phyloP scores from a whole-genome alignment of 2,888 invertebrate genomes.

The Falcaria lacertinaria region DNA sequence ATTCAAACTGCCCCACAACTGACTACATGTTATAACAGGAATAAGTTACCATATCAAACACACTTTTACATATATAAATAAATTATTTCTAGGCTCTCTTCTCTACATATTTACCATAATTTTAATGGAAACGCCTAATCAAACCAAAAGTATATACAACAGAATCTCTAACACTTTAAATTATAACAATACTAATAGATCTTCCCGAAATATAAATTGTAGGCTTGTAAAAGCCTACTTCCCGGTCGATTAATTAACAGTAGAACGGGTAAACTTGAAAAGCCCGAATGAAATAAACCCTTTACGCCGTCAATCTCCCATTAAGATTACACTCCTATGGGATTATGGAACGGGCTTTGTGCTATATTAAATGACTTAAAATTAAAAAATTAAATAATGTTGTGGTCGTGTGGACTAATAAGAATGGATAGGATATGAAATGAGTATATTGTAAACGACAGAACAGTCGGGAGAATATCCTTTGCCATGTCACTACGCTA shows the following conservation, averaged over 20 bases:
- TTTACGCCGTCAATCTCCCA: not conserved
- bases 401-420: too few species aligned
- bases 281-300: not conserved
- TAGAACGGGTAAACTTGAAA: not conserved
- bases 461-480: too few species aligned
- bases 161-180: not conserved
- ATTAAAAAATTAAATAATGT: not conserved
- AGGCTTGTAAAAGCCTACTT: not conserved
- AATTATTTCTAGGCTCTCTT: too few species aligned
- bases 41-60: too few species aligned
- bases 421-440: too few species aligned
- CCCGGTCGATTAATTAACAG: not conserved
- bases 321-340: not conserved
- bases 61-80: too few species aligned
- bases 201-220: not conserved
- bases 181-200: not conserved
- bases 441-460: too few species aligned
- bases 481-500: too few species aligned
- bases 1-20: too few species aligned
- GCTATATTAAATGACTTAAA: not conserved
- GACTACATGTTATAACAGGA: too few species aligned
- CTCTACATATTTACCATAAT: too few species aligned
- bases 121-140: too few species aligned
- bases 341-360: not conserved
- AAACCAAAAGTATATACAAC: not conserved